A percentile compares a stretch with the other conserved stretches of the same genome.
Evolutionary conservation across 2,113 vertebrate species (phyloP).

Genomic region (Mustela nigripes): DNA sequence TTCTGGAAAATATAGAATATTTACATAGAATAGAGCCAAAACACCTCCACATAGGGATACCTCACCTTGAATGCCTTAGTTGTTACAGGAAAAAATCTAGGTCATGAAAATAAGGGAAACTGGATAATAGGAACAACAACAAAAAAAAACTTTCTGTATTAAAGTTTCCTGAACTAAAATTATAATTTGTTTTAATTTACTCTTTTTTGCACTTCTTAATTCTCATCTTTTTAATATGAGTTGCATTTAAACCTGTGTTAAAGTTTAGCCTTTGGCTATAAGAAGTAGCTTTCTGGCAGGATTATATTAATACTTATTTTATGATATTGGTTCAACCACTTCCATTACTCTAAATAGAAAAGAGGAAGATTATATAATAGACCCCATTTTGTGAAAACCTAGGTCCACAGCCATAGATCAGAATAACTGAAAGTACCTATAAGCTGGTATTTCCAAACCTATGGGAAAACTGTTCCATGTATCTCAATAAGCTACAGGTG

Average conservation of each 20-base stretch:
- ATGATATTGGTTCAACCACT: not conserved
- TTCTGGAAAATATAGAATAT: not conserved
- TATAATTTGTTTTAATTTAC: not conserved
- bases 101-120: not conserved
- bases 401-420: not conserved
- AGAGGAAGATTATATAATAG: not conserved
- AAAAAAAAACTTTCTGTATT: not conserved
- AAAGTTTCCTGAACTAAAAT: constrained; percentile 30
- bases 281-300: not conserved
- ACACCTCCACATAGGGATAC: not conserved
- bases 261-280: not conserved
- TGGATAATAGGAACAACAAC: not conserved
- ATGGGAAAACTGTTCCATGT: not conserved
- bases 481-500: not conserved
- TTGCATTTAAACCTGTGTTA: constrained; percentile 9
- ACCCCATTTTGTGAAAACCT: not conserved
- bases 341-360: not conserved
- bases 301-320: not conserved
- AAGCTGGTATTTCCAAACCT: not conserved
- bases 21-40: not conserved
- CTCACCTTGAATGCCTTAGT: not conserved
- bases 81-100: not conserved
- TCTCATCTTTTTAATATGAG: constrained; percentile 20
- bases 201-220: not conserved
- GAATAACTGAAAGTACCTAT: not conserved